Evolutionary conservation across 2,797 vertebrate genomes (phyloP), one percentile per base, ranked within the genome.

Genomic region (Microctenopoma stevenorrisi): DNA sequence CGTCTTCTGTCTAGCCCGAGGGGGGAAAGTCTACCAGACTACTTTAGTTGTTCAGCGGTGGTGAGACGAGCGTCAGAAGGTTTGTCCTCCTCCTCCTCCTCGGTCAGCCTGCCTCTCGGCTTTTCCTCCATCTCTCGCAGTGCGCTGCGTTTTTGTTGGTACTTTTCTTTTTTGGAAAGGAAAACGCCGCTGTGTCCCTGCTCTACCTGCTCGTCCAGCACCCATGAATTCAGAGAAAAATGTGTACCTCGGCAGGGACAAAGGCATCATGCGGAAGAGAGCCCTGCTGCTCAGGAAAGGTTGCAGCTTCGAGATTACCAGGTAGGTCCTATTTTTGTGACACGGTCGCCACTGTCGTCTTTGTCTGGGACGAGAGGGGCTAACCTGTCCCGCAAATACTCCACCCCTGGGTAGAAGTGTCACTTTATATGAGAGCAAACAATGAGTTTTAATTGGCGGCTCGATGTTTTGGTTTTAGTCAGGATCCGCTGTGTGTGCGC

Each of bases 301-400:
- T 70, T 96, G 94, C 93, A 96, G 95, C 89, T 96, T 96, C 83
- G 95, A 96, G 91, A 95, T 96, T 53, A 95, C 94, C 79, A 95
- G 95, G 95, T 96, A 91, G 66, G 91, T 83, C n/a, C 61, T 26
- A 26, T 57, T 26, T 22, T 25, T 22, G n/a, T 7, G 13, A 37
- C 26, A 64, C 7, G 46, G 16, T 50, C n/a, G 4, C 6, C 15
- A n/a, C 1, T 47, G 15, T 16, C 35, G 30, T 44, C 55, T 38
- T 26, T 61, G 61, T 76, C 44, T 74, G 74, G 83, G 86, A 75
- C 84, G 59, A 35, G 53, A 58, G 70, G 40, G 73, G 47, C 59
- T 4, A 51, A 70, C 58, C 58, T 49, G n/a, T 14, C 59, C 69
- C 60, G 37, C 44, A 58, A 5, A 37, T 56, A 40, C 43, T 48